Evolutionary conservation across 2,888 invertebrate genomes (phyloP), one percentile per base, ranked within the genome.

Genomic region (Cinara cedri): DNA sequence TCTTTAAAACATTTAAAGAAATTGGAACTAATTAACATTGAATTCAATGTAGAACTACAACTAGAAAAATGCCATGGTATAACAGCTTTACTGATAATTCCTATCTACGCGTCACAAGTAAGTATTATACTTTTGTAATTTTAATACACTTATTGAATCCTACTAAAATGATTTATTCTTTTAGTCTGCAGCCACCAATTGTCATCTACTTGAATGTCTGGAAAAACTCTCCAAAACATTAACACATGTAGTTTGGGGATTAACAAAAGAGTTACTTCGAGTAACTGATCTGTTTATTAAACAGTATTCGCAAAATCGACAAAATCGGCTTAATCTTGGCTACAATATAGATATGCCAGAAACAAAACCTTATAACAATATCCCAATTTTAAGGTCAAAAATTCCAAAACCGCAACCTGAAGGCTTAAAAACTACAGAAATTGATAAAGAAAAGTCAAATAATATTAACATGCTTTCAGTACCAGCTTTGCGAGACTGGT

Each of bases 281-380:
- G 94, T 93, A 3, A 94, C 94, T 0, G 93, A 93, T 85, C 87
- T 94, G 81, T 93, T 93, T 86, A 92, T 93, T 76, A 92, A 93
- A 87, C 93, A 93, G 86, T 92, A 90, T n/a, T n/a, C n/a, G n/a
- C n/a, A n/a, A n/a, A n/a, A n/a, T 83, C 89, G 83, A 82, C 49
- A 75, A 21, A 81, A 60, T 24, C 57, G 60, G 14, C 70, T 49
- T 78, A 19, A 16, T 44, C 60, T 70, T 21, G 60, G 70, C 14
- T 70, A 70, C 13, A 19, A 70, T 21, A 62, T 78, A 70, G 78
- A 78, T 11, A 26, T 65, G 11, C 72, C 80, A 8, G 65, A 81
- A 66, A 81, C 81, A 57, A 81, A 82, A n/a, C 34, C 71, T 11
- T 81, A 82, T 0, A 83, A 84, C 81, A 83, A 83, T 66, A 83